phyloP scores from a whole-genome alignment of 2,797 vertebrate species.

The Poeciliopsis turneri region DNA sequence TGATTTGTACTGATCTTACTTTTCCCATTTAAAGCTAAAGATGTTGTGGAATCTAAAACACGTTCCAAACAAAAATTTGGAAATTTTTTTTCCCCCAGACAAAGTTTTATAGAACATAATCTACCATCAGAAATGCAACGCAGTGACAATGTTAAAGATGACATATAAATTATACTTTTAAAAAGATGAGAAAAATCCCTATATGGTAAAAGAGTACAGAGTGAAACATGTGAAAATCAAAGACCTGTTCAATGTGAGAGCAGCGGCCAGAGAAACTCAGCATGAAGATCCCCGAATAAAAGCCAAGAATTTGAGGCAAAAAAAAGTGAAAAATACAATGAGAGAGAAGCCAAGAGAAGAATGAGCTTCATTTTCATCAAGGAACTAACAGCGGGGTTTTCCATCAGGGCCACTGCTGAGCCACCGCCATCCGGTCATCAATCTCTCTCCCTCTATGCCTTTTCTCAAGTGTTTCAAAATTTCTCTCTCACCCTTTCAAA shows the following conservation, averaged over 20 bases:
- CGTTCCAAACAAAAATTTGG: neutral
- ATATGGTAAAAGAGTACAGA: neutral
- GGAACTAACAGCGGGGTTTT: constrained; percentile 21
- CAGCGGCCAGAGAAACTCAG: constrained; percentile 14
- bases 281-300: constrained; percentile 30
- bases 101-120: neutral
- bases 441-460: neutral
- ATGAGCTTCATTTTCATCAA: constrained; percentile 32
- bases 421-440: constrained; percentile 43
- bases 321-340: constrained; percentile 9
- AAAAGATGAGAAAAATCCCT: neutral
- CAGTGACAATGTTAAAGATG: neutral
- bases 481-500: neutral
- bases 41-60: neutral
- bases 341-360: constrained; percentile 16
- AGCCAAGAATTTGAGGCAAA: constrained; percentile 2
- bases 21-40: neutral
- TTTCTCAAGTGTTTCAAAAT: constrained; percentile 7
- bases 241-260: neutral
- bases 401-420: constrained; percentile 35
- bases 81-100: neutral
- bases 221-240: neutral
- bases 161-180: neutral
- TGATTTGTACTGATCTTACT: no score
- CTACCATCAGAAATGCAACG: neutral